Conservation (phyloP, 2,113 vertebrate genomes). For the Parotia lawesii region DNA sequence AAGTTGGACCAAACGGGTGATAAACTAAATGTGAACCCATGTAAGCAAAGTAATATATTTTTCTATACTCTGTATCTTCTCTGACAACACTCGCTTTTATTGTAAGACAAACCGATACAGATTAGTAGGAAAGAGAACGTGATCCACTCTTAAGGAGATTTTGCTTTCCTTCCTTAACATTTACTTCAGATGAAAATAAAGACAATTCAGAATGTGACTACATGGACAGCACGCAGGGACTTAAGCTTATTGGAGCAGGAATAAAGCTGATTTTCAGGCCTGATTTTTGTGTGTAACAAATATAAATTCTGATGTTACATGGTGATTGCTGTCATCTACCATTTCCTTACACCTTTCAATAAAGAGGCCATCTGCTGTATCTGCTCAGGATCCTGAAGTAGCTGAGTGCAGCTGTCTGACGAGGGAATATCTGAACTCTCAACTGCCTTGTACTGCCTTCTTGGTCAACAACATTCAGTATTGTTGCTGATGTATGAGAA, state of each 20-base stretch:
- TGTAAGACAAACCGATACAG: background rate
- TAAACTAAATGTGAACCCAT: background rate
- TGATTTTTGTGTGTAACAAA: background rate
- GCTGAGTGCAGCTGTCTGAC: background rate
- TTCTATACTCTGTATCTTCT: background rate
- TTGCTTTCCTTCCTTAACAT: background rate
- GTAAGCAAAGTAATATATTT: background rate
- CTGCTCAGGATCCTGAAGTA: background rate
- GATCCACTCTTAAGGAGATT: background rate
- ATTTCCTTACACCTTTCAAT: background rate
- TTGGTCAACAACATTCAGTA: background rate
- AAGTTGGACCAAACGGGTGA: background rate
- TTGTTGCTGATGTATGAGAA: background rate
- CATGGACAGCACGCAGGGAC: background rate
- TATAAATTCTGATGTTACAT: background rate
- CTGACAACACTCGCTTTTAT: background rate
- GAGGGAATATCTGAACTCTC: background rate
- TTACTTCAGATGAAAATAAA: background rate
- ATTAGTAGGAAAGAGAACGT: background rate
- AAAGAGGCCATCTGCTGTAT: background rate
- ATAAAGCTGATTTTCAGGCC: background rate
- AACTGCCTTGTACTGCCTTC: background rate
- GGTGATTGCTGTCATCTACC: background rate
- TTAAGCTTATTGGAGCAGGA: background rate
- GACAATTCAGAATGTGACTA: background rate